These are phyloP conservation scores for Acleris emargana DNA, from an alignment of 2,888 invertebrate genomes.

Conservation along the genomic window DNA sequence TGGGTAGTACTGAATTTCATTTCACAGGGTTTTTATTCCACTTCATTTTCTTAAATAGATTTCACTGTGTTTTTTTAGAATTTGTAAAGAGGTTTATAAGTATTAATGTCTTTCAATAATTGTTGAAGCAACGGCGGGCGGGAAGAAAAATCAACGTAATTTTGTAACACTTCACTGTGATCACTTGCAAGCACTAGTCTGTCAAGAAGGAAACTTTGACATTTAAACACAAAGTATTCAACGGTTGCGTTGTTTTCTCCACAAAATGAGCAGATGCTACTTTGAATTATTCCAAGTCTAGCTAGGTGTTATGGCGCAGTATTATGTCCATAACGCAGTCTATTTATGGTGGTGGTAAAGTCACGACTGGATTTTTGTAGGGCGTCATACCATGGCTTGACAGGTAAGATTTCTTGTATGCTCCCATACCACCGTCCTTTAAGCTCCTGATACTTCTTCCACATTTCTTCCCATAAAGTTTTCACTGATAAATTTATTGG, in stretches of 20 bases:
- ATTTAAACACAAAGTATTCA: too few relatives aligned
- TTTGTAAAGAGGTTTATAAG: too few relatives aligned
- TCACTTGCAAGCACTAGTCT: too few relatives aligned
- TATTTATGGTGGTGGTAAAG: slow-evolving; percentile 6
- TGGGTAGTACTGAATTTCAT: too few relatives aligned
- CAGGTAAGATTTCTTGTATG: slow-evolving; percentile 4
- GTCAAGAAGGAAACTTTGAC: too few relatives aligned
- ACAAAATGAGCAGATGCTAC: not conserved
- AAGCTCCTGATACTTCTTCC: slow-evolving; percentile 7
- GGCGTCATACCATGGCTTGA: slow-evolving; percentile 5
- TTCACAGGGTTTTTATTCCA: too few relatives aligned
- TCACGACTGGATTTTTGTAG: not conserved
- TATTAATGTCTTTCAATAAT: too few relatives aligned
- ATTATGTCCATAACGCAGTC: slow-evolving; percentile 3
- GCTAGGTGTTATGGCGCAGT: slow-evolving; percentile 3
- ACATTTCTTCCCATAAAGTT: not conserved
- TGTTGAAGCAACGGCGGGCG: too few relatives aligned
- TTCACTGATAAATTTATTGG: not conserved
- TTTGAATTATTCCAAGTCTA: not conserved
- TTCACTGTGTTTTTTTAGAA: too few relatives aligned
- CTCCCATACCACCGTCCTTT: slow-evolving; percentile 7
- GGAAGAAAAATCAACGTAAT: too few relatives aligned
- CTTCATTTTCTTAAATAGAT: too few relatives aligned
- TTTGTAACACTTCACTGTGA: too few relatives aligned
- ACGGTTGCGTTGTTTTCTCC: not conserved